Evolutionary conservation across 2,797 vertebrate species (phyloP), one percentile per base, ranked within the genome.

Genomic region (Cryptoprocta ferox): DNA sequence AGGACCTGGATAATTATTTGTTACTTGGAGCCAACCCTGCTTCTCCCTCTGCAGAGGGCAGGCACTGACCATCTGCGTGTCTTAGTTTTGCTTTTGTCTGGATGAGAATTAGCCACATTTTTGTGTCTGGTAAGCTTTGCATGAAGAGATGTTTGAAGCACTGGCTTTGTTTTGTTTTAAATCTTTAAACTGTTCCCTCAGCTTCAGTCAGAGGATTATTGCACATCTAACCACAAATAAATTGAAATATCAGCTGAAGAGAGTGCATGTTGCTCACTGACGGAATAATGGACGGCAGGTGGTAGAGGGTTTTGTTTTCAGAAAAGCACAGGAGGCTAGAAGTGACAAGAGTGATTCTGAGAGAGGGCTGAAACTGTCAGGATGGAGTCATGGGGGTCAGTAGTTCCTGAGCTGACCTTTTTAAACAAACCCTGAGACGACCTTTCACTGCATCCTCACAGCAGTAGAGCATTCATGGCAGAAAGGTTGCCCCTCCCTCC

Each of bases 1-100:
- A 98, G 83, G 83, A 92, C 93, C 94, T 78, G 93, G 93, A 95
- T 97, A 97, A 97, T 98, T 96, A 98, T 98, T 97, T 98, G 97
- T 89, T 91, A 82, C 89, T 97, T 70, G 83, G 75, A 97, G 96
- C 96, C 95, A 97, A 83, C 95, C 89, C 93, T 13, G 96, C 87
- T 39, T 95, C 94, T 95, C 97, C 94, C 84, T 91, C 87, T 66
- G 96, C 96, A 96, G 95, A 96, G 96, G 96, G 96, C 88, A 93
- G 95, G 93, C 96, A 79, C 88, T 95, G 97, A 81, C 98, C 98
- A 98, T 98, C 98, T 98, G 98, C 92, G 94, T 90, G 87, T 93
- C 97, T 95, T 84, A 82, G 70, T 94, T 95, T 80, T 71, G 94
- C 97, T 88, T 97, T 98, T 98, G 97, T 98, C 50, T 68, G 73